These are phyloP conservation scores for Achroia grisella DNA, from an alignment of 1,140 invertebrate genomes.

Conservation along the genomic window DNA sequence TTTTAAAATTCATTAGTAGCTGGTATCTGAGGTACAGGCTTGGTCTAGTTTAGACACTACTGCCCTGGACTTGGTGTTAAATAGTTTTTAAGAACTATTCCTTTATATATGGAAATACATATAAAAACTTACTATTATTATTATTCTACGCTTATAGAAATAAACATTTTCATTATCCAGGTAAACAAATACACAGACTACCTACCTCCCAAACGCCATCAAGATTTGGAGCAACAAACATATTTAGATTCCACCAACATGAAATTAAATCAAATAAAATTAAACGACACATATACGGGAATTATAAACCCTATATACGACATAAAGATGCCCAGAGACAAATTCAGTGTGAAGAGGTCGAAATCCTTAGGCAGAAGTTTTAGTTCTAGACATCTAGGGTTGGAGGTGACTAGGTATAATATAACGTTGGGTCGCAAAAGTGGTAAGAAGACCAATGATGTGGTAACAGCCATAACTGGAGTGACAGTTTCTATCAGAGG, in stretches of 20 bases:
- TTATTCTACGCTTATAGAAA: no score
- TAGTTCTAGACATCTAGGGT: slow-evolving; percentile 31
- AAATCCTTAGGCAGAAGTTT: slow-evolving; percentile 53
- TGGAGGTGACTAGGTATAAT: slow-evolving; percentile 47
- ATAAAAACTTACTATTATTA: no score
- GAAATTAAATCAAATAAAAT: no score
- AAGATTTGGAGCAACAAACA: slow-evolving; percentile 19
- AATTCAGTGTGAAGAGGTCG: slow-evolving; percentile 48
- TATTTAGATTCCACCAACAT: slow-evolving; percentile 14
- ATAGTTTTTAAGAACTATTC: no score
- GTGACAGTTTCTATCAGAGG: slow-evolving; percentile 41
- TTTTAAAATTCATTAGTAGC: no score
- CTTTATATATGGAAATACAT: no score
- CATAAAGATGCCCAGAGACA: slow-evolving; percentile 47
- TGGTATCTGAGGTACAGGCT: no score
- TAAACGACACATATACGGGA: slow-evolving; percentile 39
- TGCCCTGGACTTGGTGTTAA: no score
- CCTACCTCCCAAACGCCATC: slow-evolving; percentile 29
- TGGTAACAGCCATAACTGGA: slow-evolving; percentile 40
- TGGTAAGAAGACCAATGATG: slow-evolving; percentile 50
- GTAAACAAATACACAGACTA: slow-evolving; percentile 28
- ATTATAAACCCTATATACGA: slow-evolving; percentile 58
- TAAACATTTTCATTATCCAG: slow-evolving; percentile 27
- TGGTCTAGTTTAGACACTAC: no score
- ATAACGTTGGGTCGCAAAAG: slow-evolving; percentile 36